Evolutionary conservation across 2,113 vertebrate genomes (phyloP).

Genomic region (Amphilophus citrinellus): DNA sequence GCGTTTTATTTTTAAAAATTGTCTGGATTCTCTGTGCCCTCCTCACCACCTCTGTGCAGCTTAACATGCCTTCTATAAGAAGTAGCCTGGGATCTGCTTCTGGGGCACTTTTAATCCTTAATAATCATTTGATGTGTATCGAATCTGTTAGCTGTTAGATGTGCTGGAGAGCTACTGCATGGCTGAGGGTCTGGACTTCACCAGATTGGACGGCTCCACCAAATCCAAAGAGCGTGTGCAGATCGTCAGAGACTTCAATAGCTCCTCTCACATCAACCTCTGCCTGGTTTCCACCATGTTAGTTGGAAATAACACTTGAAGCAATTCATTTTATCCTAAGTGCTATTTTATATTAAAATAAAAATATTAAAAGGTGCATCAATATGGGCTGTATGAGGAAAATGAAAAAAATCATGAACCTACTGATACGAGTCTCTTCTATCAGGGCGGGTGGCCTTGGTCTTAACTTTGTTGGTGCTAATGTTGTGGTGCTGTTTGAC

Average conservation of each 20-base stretch:
- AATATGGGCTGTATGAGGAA: background rate
- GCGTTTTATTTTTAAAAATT: background rate
- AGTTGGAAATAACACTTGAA: conserved; percentile 66
- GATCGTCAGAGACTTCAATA: conserved; percentile 95
- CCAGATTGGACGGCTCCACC: conserved; percentile 92
- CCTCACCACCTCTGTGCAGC: no score
- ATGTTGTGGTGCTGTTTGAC: conserved; percentile 95
- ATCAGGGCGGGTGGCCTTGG: conserved; percentile 95
- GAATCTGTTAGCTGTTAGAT: conserved; percentile 83
- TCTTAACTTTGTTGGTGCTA: conserved; percentile 97
- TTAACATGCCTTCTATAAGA: no score
- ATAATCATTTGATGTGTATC: conserved; percentile 1
- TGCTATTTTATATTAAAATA: background rate
- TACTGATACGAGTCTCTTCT: background rate
- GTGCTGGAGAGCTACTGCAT: conserved; percentile 94
- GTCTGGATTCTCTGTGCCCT: no score
- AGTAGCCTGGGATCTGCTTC: no score
- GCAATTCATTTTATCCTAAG: background rate
- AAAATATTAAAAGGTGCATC: no score
- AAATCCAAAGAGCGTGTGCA: conserved; percentile 91
- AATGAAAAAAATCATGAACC: background rate
- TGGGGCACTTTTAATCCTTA: no score
- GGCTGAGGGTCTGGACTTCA: conserved; percentile 93
- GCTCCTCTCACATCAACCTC: conserved; percentile 86
- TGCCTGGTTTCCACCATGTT: conserved; percentile 98